These are phyloP conservation scores for Drosophila cardini DNA, from an alignment of 1,140 invertebrate genomes.

Conservation along the genomic window DNA sequence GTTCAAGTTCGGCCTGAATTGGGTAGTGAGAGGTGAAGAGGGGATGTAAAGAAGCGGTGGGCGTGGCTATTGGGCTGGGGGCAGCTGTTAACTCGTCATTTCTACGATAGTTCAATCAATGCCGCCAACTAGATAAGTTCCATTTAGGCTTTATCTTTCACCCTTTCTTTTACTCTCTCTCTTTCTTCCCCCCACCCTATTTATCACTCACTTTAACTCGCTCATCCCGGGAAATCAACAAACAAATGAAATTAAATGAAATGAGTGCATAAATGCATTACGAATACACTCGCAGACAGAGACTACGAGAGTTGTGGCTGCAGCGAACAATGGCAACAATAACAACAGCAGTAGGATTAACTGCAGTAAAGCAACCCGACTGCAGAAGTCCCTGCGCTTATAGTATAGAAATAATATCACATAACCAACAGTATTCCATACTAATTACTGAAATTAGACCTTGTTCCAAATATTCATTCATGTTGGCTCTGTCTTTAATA, in stretches of 20 bases:
- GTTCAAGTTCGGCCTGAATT: background rate
- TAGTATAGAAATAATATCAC: too few species aligned
- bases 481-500: too few species aligned
- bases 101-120: constrained; percentile 25
- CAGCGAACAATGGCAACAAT: constrained; percentile 52
- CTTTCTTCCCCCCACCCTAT: background rate
- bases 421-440: too few species aligned
- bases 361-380: too few species aligned
- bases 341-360: too few species aligned
- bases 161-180: background rate
- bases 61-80: background rate
- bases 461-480: too few species aligned
- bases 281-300: constrained; percentile 38
- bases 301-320: constrained; percentile 29
- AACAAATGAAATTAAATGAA: constrained; percentile 58
- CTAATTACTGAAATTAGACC: too few species aligned
- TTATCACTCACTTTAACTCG: too few species aligned
- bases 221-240: constrained; percentile 34
- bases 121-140: constrained; percentile 7
- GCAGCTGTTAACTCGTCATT: constrained; percentile 26
- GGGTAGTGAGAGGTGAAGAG: background rate
- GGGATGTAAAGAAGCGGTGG: background rate
- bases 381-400: too few species aligned
- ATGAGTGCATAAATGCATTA: constrained; percentile 57
- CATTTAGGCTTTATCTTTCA: constrained; percentile 20